Conservation (phyloP, 2,888 invertebrate species). For the Ferdinandea cuprea region DNA sequence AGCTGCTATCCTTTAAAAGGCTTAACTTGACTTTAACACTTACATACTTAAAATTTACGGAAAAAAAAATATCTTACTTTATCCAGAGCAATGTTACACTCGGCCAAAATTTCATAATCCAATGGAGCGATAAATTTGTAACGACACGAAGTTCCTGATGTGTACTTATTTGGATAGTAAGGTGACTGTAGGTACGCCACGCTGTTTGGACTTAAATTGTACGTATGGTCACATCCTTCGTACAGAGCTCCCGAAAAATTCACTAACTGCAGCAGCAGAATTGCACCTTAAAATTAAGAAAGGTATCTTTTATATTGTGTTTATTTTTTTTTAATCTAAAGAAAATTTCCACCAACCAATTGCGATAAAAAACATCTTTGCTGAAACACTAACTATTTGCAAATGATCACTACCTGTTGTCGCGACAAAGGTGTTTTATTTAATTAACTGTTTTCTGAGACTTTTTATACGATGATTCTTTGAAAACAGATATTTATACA, state of each 20-base stretch:
- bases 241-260: constrained; percentile 22
- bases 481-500: constrained; percentile 58
- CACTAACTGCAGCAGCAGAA: constrained; percentile 46
- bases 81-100: constrained; percentile 78
- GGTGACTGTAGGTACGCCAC: constrained; percentile 79
- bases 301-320: neutral
- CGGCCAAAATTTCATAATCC: constrained; percentile 77
- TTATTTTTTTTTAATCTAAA: neutral
- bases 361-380: constrained; percentile 44
- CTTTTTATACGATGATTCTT: constrained; percentile 3
- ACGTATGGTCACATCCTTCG: constrained; percentile 77
- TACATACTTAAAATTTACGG: neutral
- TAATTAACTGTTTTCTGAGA: constrained; percentile 18
- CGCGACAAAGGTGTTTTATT: constrained; percentile 49
- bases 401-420: constrained; percentile 29
- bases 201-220: constrained; percentile 74
- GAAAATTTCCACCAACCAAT: constrained; percentile 43
- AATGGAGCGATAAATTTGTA: constrained; percentile 79
- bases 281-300: constrained; percentile 35
- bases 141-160: constrained; percentile 79
- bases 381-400: constrained; percentile 43
- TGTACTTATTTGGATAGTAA: constrained; percentile 79
- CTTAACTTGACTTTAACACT: too few relatives aligned
- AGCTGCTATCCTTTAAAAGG: too few relatives aligned
- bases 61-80: constrained; percentile 76